These are phyloP conservation scores for Aleiodes alternator DNA, from an alignment of 2,888 invertebrate genomes.

Conservation along the genomic window DNA sequence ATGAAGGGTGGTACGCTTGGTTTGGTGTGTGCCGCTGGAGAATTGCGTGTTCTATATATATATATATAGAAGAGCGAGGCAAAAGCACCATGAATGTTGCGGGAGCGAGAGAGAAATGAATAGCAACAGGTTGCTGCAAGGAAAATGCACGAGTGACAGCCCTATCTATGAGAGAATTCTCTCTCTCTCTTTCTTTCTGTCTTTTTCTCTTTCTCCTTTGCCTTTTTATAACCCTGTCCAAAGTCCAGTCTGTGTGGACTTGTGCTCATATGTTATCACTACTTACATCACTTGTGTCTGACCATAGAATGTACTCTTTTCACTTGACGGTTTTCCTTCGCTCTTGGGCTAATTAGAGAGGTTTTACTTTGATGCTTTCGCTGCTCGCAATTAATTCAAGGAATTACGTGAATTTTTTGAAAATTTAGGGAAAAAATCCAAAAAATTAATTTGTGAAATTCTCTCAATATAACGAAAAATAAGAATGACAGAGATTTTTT, in stretches of 20 bases:
- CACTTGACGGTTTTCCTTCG: not conserved
- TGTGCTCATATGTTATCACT: not conserved
- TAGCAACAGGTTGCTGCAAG: slow-evolving; percentile 73
- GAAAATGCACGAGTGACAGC: slow-evolving; percentile 70
- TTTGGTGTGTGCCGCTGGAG: slow-evolving; percentile 8
- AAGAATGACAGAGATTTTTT: no score
- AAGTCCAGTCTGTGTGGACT: slow-evolving; percentile 2
- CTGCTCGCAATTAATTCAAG: not conserved
- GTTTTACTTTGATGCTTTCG: not conserved
- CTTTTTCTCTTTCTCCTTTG: not conserved
- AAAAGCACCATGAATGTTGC: slow-evolving; percentile 38
- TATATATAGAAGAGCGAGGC: slow-evolving; percentile 16
- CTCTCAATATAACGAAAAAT: no score
- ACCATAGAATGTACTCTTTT: no score
- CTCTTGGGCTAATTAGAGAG: not conserved
- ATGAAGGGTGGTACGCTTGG: not conserved
- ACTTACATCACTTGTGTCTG: no score
- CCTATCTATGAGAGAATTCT: slow-evolving; percentile 28
- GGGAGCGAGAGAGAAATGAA: slow-evolving; percentile 64
- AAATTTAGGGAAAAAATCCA: no score
- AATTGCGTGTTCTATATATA: slow-evolving; percentile 3
- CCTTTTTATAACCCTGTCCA: not conserved
- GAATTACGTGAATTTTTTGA: no score
- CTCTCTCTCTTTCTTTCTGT: slow-evolving; percentile 28
- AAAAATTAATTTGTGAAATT: no score